Conservation (phyloP, 2,113 vertebrate genomes). For the Hyla sarda region DNA sequence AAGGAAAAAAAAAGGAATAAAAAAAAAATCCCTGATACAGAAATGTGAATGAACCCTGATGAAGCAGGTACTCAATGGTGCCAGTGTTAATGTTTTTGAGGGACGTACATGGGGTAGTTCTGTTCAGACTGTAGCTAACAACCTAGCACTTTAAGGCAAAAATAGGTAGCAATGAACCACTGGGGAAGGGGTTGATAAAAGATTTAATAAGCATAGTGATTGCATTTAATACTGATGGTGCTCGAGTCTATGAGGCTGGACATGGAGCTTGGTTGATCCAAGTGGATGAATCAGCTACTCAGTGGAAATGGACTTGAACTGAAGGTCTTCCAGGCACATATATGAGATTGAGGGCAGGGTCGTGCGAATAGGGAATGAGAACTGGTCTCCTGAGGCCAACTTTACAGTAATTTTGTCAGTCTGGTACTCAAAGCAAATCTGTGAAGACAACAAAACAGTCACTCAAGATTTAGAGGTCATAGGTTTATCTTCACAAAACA, state of each 20-base stretch:
- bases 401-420: constrained; percentile 16
- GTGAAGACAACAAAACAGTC: not conserved
- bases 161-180: not conserved
- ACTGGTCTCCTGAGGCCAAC: not conserved
- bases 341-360: not conserved
- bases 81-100: too few relatives aligned
- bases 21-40: too few relatives aligned
- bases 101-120: too few relatives aligned
- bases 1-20: too few relatives aligned
- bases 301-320: constrained; percentile 20
- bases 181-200: not conserved
- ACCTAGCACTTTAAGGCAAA: too few relatives aligned
- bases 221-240: not conserved
- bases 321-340: constrained; percentile 23
- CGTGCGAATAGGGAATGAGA: constrained; percentile 33
- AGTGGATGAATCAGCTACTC: not conserved
- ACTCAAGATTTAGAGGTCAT: not conserved
- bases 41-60: too few relatives aligned
- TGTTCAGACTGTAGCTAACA: too few relatives aligned
- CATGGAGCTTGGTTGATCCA: not conserved
- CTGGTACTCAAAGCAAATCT: constrained; percentile 47
- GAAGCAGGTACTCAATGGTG: too few relatives aligned
- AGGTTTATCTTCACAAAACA: too few relatives aligned
- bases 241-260: not conserved
- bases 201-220: not conserved